Base-by-base conservation (phyloP, 2,113 vertebrate genomes). In the Bos indicus region DNA sequence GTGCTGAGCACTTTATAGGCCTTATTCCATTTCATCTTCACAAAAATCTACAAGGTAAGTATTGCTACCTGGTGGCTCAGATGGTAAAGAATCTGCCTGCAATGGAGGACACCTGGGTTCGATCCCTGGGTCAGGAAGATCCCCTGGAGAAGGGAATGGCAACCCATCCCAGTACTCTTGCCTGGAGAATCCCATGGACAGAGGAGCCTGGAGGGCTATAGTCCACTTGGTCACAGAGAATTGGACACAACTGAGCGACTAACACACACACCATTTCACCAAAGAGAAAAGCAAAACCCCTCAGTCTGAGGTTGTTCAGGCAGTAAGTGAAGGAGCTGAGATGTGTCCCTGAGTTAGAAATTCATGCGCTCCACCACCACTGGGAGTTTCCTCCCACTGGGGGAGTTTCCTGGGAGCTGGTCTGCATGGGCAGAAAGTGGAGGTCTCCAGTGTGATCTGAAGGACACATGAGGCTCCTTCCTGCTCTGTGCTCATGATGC, bases 311-410 rank as follows among this genome's bases (percentile, higher is more conserved):
- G 86, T 21, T 84, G 82, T 23, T 2, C 30, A 10, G 62, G 83
- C 23, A 1, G n/a, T 21, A 21, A 48, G 71, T 5, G 30, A 51
- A 48, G 54, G 78, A 11, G 52, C 26, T 1, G 51, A 60, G 67
- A 36, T 7, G 3, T 0, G 0, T 10, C 12, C 60, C 67, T 51
- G 43, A 25, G n/a, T n/a, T 36, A 28, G 30, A 54, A 43, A 40
- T 30, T 21, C 4, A 5, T 4, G 36, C 0, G 0, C 33, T 40
- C 25, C 0, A 4, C 48, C 15, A 57, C 11, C 48, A 7, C 14
- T 0, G 5, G 56, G 15, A 56, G 4, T 5, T 8, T 43, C 59
- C 71, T 51, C 54, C 67, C 10, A 4, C 5, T 2, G 16, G 33
- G 62, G 10, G 48, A 46, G 26, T 10, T 64, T 89, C 64, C 52